Conservation (phyloP, 2,888 invertebrate species). For the Campoletis raptor region DNA sequence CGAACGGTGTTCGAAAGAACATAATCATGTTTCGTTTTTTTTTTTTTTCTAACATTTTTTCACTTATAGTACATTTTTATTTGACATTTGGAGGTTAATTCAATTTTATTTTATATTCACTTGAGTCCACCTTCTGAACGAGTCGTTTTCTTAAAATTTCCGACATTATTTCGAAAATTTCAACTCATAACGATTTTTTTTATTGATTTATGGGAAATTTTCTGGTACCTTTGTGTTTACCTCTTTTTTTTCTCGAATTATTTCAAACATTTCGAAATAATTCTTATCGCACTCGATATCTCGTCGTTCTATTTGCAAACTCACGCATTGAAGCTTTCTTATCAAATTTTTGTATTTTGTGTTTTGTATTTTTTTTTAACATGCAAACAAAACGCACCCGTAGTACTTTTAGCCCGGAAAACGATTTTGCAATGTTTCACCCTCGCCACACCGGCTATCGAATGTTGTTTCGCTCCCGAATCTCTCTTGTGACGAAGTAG, state of each 20-base stretch:
- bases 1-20: not conserved
- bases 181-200: not conserved
- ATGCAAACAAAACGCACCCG: conserved; percentile 14
- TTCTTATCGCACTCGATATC: conserved; percentile 21
- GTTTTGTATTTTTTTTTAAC: conserved; percentile 9
- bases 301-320: not conserved
- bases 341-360: conserved; percentile 28
- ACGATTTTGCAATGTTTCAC: conserved; percentile 24
- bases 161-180: not conserved
- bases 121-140: too few relatives aligned
- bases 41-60: not conserved
- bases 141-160: too few relatives aligned
- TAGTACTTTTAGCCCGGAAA: conserved; percentile 28
- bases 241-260: not conserved
- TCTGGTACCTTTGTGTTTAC: not conserved
- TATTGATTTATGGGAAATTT: not conserved
- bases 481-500: not conserved
- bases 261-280: not conserved
- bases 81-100: too few relatives aligned
- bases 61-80: not conserved
- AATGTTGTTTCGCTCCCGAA: not conserved
- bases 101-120: too few relatives aligned
- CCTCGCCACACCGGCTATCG: conserved; percentile 11
- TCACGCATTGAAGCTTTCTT: not conserved
- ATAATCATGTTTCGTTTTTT: not conserved